Conservation (phyloP, 2,888 invertebrate species). For the Drosophila ustulata region DNA sequence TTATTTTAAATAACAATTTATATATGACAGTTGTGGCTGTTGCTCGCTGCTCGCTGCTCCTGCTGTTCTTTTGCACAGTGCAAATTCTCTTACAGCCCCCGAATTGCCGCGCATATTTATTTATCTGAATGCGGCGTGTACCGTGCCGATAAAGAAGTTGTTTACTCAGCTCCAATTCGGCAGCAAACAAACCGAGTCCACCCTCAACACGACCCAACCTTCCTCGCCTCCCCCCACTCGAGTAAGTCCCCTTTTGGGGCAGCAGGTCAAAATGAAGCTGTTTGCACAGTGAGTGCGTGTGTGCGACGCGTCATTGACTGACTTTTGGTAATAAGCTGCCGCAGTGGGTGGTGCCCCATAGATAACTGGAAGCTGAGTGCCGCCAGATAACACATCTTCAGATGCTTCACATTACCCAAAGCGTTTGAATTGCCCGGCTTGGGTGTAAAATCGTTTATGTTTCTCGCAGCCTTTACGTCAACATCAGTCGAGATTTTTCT, state of each 20-base stretch:
- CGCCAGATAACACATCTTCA: constrained; percentile 69
- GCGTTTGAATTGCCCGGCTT: constrained; percentile 13
- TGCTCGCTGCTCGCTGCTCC: constrained; percentile 12
- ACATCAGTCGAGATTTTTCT: not conserved
- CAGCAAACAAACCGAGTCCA: constrained; percentile 40
- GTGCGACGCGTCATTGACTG: constrained; percentile 64
- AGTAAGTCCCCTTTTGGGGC: constrained; percentile 55
- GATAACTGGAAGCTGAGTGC: constrained; percentile 63
- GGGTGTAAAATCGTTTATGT: constrained; percentile 57
- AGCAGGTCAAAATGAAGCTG: constrained; percentile 77
- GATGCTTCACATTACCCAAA: not conserved
- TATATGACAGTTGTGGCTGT: constrained; percentile 32
- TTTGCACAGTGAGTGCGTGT: constrained; percentile 19
- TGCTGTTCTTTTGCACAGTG: too few relatives aligned
- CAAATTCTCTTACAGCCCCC: too few relatives aligned
- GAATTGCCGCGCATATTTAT: constrained; percentile 20
- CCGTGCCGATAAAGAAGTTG: constrained; percentile 83
- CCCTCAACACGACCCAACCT: constrained; percentile 12
- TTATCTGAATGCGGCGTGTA: constrained; percentile 79
- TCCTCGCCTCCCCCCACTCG: constrained; percentile 20
- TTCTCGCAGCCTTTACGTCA: not conserved
- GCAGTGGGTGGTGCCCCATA: constrained; percentile 22
- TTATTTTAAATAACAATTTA: constrained; percentile 50
- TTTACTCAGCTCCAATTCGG: constrained; percentile 77
- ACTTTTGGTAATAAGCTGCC: constrained; percentile 71